These are phyloP conservation scores for Rhabdornis inornatus DNA, from an alignment of 2,113 vertebrate genomes.

Conservation along the genomic window DNA sequence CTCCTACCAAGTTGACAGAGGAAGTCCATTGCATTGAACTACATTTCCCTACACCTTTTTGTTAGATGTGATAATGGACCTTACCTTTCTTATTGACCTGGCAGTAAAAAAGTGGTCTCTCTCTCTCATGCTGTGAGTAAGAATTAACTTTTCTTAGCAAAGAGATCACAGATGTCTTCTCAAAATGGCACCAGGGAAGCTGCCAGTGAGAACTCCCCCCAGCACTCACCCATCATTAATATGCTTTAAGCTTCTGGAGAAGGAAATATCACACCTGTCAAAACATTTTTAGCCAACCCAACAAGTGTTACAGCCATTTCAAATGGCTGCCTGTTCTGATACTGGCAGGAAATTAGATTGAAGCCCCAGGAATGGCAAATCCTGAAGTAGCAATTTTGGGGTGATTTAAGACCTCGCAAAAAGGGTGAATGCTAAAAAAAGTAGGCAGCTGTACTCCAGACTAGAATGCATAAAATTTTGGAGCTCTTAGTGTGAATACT, in stretches of 20 bases:
- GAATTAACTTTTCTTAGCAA: neutral
- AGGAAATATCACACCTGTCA: neutral
- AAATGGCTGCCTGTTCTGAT: neutral
- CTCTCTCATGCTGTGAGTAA: neutral
- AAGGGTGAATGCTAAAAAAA: neutral
- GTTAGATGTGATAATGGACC: neutral
- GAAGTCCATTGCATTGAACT: neutral
- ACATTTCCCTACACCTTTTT: neutral
- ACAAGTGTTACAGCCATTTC: neutral
- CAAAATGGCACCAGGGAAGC: neutral
- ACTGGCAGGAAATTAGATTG: neutral
- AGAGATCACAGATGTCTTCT: neutral
- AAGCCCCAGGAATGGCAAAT: neutral
- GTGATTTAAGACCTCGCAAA: neutral
- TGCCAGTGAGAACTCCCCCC: neutral
- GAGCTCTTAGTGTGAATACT: neutral
- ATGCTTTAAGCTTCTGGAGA: neutral
- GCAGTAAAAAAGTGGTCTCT: neutral
- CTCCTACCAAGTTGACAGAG: neutral
- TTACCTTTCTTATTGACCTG: neutral
- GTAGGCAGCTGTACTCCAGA: neutral
- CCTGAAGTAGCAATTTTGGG: neutral
- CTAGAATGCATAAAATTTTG: neutral
- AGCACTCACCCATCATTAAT: neutral
- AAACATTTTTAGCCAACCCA: neutral